Conservation (phyloP, 2,113 vertebrate genomes). For the Paradoxurus hermaphroditus region DNA sequence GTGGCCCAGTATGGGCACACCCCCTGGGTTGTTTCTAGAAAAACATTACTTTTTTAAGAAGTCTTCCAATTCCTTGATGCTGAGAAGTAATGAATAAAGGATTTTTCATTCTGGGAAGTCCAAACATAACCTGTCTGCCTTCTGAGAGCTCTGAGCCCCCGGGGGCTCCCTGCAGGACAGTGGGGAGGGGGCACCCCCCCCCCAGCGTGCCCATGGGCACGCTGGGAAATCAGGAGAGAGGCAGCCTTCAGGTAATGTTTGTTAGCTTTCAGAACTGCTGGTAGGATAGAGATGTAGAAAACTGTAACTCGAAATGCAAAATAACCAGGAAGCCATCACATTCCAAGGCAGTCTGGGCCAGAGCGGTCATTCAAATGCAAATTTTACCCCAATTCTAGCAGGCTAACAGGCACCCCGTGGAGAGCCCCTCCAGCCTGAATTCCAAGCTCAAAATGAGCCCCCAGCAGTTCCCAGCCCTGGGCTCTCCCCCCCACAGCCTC, state of each 20-base stretch:
- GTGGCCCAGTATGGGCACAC: background rate
- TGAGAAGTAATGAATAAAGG: background rate
- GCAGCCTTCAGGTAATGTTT: background rate
- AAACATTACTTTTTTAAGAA: background rate
- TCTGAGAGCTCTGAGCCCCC: background rate
- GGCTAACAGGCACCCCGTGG: conserved; percentile 38
- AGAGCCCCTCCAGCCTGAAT: conserved; percentile 26
- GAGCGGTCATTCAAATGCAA: conserved; percentile 55
- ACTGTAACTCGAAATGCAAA: background rate
- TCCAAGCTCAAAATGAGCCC: background rate
- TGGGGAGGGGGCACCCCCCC: background rate
- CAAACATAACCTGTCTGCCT: background rate
- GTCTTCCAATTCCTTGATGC: background rate
- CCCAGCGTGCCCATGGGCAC: too few relatives aligned
- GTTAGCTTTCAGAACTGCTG: background rate
- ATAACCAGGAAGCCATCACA: background rate
- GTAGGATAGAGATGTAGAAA: background rate
- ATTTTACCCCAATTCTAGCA: conserved; percentile 49
- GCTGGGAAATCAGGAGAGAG: background rate
- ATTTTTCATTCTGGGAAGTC: background rate
- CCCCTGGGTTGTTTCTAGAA: background rate
- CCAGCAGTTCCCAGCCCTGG: background rate
- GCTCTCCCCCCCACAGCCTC: too few relatives aligned
- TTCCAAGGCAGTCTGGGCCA: background rate
- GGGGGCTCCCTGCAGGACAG: too few relatives aligned